Evolutionary conservation across 2,888 invertebrate species (phyloP).

Genomic region (Rotaria sp.): DNA sequence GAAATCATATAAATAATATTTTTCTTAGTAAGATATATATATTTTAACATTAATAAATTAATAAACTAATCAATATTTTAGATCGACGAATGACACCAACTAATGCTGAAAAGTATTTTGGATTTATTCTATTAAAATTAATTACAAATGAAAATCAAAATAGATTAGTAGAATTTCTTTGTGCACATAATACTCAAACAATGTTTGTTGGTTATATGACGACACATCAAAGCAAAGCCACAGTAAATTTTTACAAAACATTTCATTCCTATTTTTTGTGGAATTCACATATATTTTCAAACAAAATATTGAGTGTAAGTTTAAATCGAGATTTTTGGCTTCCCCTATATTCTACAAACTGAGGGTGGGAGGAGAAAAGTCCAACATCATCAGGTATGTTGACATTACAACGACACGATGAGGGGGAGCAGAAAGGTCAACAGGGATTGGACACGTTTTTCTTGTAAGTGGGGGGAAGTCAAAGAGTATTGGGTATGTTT

Average conservation of each 20-base stretch:
- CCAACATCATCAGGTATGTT: no score
- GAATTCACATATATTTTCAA: no score
- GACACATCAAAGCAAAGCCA: not conserved
- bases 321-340: no score
- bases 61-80: not conserved
- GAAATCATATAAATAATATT: slow-evolving; percentile 7
- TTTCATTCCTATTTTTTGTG: no score
- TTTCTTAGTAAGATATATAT: slow-evolving; percentile 29
- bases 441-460: no score
- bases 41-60: not conserved
- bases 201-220: slow-evolving; percentile 37
- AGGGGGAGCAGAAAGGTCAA: no score
- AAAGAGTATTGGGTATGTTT: no score
- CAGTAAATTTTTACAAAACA: not conserved
- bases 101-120: slow-evolving; percentile 21
- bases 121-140: slow-evolving; percentile 28
- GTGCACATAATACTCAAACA: slow-evolving; percentile 37
- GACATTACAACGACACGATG: no score
- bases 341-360: no score
- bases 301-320: no score
- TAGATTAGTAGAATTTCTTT: slow-evolving; percentile 32
- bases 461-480: no score
- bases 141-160: not conserved
- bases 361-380: no score
- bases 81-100: not conserved